Evolutionary conservation across 1,140 invertebrate species (phyloP).

Genomic region (Drosophila truncata): DNA sequence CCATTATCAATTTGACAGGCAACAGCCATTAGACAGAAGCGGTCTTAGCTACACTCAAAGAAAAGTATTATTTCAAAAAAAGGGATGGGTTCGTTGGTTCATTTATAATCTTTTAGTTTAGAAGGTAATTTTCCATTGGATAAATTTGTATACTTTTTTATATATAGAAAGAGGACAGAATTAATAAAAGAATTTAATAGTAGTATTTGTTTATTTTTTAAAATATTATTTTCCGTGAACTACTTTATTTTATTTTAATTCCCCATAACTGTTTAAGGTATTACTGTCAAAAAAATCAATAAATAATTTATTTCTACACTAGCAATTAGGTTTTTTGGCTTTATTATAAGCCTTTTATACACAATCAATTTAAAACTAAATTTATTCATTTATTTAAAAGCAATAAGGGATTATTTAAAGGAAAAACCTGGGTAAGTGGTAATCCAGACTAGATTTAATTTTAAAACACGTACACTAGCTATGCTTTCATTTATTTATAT

Average conservation of each 20-base stretch:
- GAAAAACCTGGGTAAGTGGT: not conserved
- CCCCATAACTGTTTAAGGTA: not conserved
- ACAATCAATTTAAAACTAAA: not conserved
- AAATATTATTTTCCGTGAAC: not conserved
- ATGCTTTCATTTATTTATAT: not conserved
- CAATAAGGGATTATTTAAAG: not conserved
- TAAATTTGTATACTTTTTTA: too few species aligned
- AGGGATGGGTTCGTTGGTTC: not conserved
- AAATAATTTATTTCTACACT: not conserved
- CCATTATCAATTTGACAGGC: conserved; percentile 65
- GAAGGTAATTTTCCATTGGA: too few species aligned
- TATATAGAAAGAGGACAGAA: too few species aligned
- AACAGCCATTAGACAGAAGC: conserved; percentile 59
- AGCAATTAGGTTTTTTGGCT: not conserved
- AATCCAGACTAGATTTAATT: not conserved
- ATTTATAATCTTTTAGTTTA: too few species aligned
- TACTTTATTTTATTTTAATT: not conserved
- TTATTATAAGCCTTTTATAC: not conserved
- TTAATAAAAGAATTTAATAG: too few species aligned
- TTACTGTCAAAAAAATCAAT: not conserved
- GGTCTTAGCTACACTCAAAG: conserved; percentile 17
- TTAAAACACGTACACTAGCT: not conserved
- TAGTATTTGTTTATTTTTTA: not conserved
- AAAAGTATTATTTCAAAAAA: not conserved
- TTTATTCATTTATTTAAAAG: not conserved